Evolutionary conservation across 2,797 vertebrate genomes (phyloP).

Genomic region (Coccyzus lansbergi): DNA sequence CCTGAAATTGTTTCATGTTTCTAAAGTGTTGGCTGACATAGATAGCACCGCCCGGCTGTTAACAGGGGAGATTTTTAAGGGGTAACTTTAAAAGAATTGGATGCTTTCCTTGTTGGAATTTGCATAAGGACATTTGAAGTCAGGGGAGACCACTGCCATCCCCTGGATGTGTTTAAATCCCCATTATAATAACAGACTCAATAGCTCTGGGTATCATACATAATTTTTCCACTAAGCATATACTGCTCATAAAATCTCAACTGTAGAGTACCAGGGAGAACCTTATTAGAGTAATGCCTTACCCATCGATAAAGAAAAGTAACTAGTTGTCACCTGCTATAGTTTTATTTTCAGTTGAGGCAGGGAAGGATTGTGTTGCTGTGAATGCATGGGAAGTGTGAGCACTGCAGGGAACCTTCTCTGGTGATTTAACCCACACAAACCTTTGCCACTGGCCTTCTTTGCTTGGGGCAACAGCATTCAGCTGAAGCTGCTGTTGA

Average conservation of each 20-base stretch:
- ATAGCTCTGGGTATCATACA: not conserved
- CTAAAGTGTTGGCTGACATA: not conserved
- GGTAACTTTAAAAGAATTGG: not conserved
- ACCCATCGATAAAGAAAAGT: not conserved
- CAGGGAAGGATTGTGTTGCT: not conserved
- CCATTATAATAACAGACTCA: rapidly evolving
- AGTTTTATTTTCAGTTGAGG: not conserved
- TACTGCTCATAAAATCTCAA: not conserved
- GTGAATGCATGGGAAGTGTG: not conserved
- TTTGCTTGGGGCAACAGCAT: not conserved
- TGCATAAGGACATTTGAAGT: not conserved
- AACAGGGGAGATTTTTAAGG: not conserved
- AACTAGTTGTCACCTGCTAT: not conserved
- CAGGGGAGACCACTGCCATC: not conserved
- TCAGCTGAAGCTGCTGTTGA: not conserved
- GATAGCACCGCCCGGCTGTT: slow-evolving; percentile 15
- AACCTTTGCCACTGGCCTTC: not conserved
- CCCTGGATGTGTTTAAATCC: not conserved
- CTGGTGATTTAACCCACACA: not conserved
- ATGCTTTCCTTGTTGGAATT: not conserved
- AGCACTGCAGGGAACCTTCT: not conserved
- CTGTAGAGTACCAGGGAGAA: not conserved
- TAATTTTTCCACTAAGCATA: not conserved
- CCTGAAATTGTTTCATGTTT: slow-evolving; percentile 32
- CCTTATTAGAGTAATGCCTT: not conserved